phyloP scores from a whole-genome alignment of 2,113 vertebrate species.

The Melozone crissalis region DNA sequence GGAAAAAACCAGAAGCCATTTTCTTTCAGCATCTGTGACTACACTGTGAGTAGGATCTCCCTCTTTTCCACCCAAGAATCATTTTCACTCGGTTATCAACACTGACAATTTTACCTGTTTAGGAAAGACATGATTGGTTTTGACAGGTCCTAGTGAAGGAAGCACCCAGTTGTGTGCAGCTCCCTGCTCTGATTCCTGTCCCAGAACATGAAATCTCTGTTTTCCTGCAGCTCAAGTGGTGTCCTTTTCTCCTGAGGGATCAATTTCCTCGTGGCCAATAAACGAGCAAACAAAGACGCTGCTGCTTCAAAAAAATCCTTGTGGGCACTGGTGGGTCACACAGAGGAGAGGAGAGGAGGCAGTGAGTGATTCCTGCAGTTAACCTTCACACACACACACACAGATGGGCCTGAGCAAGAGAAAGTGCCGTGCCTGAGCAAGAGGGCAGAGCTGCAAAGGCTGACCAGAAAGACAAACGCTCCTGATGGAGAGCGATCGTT shows the following conservation, averaged over 20 bases:
- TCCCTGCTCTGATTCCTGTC: background rate
- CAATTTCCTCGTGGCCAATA: background rate
- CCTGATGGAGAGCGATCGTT: background rate
- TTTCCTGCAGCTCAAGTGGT: background rate
- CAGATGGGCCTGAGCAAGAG: background rate
- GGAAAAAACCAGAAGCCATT: background rate
- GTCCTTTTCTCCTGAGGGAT: background rate
- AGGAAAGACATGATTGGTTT: background rate
- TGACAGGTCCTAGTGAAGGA: background rate
- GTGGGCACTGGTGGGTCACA: background rate
- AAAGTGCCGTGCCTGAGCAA: background rate
- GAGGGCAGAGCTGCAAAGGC: background rate
- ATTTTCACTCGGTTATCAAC: background rate
- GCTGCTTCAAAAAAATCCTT: background rate
- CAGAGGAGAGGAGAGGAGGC: background rate
- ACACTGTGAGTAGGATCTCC: background rate
- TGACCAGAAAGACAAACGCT: background rate
- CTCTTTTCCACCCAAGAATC: background rate
- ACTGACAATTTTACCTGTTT: background rate
- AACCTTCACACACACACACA: background rate
- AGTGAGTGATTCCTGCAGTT: slow-evolving; percentile 1
- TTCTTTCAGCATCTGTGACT: background rate
- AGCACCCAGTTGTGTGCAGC: background rate
- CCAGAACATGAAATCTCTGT: background rate
- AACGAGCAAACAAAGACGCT: background rate